A percentile compares a stretch with the other conserved stretches of the same genome.
phyloP scores from a whole-genome alignment of 2,888 invertebrate species.

The Heliconius cydno region DNA sequence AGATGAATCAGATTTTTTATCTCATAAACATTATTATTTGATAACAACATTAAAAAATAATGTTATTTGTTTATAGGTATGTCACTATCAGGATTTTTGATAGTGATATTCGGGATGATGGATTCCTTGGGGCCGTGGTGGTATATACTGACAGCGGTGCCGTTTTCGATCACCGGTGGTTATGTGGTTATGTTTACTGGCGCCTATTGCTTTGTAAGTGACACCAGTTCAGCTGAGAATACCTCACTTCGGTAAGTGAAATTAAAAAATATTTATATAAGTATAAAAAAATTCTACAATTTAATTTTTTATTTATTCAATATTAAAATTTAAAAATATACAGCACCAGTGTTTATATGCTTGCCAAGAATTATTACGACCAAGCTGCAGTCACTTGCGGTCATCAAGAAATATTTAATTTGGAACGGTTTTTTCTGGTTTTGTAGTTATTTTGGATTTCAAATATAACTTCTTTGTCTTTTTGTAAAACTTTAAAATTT shows the following conservation, averaged over 20 bases:
- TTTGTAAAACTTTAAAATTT: background rate
- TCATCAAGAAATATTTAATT: background rate
- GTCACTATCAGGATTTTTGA: conserved; percentile 60
- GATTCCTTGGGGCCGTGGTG: conserved; percentile 74
- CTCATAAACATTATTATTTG: too few species aligned
- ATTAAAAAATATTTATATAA: background rate
- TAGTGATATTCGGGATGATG: conserved; percentile 66
- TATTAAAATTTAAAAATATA: background rate
- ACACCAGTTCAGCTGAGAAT: conserved; percentile 83
- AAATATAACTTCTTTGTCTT: background rate
- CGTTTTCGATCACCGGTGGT: conserved; percentile 85
- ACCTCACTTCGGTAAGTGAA: conserved; percentile 83
- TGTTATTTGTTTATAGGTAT: conserved; percentile 60
- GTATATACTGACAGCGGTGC: conserved; percentile 81
- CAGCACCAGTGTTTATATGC: background rate
- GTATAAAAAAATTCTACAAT: too few species aligned
- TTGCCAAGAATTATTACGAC: conserved; percentile 20
- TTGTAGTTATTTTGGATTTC: conserved; percentile 58
- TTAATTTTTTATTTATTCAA: background rate
- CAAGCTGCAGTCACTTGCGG: background rate
- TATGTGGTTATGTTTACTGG: conserved; percentile 85
- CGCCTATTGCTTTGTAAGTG: conserved; percentile 86
- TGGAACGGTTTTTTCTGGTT: conserved; percentile 31
- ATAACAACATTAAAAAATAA: background rate
- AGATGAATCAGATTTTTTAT: background rate